These are phyloP conservation scores for Clistopyga incitator DNA, from an alignment of 2,888 invertebrate species.

Conservation along the genomic window DNA sequence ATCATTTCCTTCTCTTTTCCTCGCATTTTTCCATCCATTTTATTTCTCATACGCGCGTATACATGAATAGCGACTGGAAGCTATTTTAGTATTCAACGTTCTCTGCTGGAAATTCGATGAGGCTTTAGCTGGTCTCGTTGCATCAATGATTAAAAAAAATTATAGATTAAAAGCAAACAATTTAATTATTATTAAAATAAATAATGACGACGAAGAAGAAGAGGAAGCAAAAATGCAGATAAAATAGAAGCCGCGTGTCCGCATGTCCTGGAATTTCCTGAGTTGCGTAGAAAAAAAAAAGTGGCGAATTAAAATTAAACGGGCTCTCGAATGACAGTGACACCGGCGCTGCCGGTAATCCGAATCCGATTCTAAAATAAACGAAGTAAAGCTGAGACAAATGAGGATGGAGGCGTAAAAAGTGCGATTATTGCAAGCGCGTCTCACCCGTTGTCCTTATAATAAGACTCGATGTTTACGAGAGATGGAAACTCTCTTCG, in stretches of 20 bases:
- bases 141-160: background rate
- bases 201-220: too few relatives aligned
- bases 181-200: too few relatives aligned
- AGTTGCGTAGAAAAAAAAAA: background rate
- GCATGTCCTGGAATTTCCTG: conserved; percentile 49
- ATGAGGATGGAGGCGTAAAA: background rate
- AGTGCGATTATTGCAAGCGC: conserved; percentile 10
- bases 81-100: background rate
- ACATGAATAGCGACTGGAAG: background rate
- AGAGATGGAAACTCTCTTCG: conserved; percentile 41
- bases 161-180: too few relatives aligned
- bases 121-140: background rate
- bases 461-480: conserved; percentile 61
- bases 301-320: conserved; percentile 61
- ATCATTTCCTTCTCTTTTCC: conserved; percentile 43
- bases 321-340: conserved; percentile 61
- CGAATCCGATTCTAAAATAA: conserved; percentile 12
- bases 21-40: conserved; percentile 15
- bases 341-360: background rate
- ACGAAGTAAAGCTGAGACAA: background rate
- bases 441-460: conserved; percentile 38
- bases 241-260: conserved; percentile 26
- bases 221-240: background rate
- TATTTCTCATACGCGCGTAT: background rate
- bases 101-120: background rate